These are phyloP conservation scores for Phytoseiulus persimilis DNA, from an alignment of 2,888 invertebrate species.

Conservation along the genomic window DNA sequence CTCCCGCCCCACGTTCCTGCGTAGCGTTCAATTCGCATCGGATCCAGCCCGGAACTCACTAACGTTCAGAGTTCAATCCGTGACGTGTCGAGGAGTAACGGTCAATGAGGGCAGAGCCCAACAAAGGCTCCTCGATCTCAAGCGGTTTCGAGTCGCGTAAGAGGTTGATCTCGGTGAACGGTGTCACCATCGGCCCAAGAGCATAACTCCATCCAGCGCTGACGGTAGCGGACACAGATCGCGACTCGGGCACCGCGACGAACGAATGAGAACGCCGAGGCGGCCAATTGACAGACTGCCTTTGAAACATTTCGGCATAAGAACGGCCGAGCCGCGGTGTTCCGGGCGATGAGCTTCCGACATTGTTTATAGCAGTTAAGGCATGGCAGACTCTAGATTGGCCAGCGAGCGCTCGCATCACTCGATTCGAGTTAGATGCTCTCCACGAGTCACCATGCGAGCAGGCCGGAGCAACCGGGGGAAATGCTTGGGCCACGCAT, in stretches of 20 bases:
- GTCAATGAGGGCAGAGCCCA: too few relatives aligned
- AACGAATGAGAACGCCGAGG: background rate
- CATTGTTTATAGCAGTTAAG: background rate
- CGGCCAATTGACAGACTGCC: background rate
- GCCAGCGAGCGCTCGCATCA: background rate
- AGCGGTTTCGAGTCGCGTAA: too few relatives aligned
- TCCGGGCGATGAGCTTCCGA: background rate
- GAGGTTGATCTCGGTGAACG: too few relatives aligned
- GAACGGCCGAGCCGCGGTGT: background rate
- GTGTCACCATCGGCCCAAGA: too few relatives aligned
- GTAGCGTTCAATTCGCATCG: too few relatives aligned
- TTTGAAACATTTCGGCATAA: background rate
- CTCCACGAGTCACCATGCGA: background rate
- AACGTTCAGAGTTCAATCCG: too few relatives aligned
- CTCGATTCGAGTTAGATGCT: background rate
- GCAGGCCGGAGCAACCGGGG: background rate
- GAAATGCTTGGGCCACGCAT: background rate
- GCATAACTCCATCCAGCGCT: too few relatives aligned
- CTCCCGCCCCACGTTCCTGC: background rate
- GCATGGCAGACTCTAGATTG: background rate
- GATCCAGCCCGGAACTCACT: too few relatives aligned
- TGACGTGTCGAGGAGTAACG: too few relatives aligned
- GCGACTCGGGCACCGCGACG: too few relatives aligned
- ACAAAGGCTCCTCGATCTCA: too few relatives aligned
- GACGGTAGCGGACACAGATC: too few relatives aligned